Evolutionary conservation across 2,797 vertebrate species (phyloP).

Genomic region (Liasis olivaceus): DNA sequence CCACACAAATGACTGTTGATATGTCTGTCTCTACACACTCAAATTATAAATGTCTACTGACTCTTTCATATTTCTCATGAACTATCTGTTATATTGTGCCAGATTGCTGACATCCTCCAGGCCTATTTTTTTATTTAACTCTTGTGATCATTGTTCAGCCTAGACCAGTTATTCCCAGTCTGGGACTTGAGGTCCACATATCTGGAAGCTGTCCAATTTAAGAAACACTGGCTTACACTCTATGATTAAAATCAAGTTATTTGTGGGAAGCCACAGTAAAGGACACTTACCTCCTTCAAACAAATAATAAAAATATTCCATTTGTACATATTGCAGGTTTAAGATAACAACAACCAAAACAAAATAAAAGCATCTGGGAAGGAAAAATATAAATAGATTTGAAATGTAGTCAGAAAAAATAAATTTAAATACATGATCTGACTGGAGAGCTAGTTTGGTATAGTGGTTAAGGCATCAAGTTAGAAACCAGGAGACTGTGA

Average conservation of each 20-base stretch:
- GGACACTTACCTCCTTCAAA: constrained; percentile 19
- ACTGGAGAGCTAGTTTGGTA: not conserved
- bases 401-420: not conserved
- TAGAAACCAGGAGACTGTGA: not conserved
- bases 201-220: not conserved
- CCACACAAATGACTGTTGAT: not conserved
- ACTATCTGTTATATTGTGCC: not conserved
- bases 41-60: not conserved
- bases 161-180: not conserved
- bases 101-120: not conserved
- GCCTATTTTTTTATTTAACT: not conserved
- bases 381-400: not conserved
- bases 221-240: not conserved
- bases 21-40: not conserved
- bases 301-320: not conserved
- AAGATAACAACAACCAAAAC: not conserved
- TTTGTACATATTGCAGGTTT: not conserved
- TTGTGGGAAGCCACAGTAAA: constrained; percentile 38
- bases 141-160: not conserved
- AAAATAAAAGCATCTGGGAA: not conserved
- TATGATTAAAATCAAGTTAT: not conserved
- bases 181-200: not conserved
- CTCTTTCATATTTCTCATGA: not conserved
- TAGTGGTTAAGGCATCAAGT: not conserved
- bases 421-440: not conserved